Evolutionary conservation across 2,797 vertebrate species (phyloP), one percentile per base, ranked within the genome.

Genomic region (Antrozous pallidus): DNA sequence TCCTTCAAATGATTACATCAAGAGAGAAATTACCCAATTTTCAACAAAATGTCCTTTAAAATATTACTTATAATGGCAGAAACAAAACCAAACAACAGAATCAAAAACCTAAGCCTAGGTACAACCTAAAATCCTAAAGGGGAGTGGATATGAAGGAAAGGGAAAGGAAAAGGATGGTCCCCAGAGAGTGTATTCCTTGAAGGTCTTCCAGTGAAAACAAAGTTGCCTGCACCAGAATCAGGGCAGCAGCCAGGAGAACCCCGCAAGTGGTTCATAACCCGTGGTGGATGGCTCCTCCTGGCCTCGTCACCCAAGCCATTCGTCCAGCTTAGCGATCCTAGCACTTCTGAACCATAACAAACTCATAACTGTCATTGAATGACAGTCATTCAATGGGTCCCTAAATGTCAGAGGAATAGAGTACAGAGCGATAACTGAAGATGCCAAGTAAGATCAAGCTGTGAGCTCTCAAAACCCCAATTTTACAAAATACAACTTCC

Each of bases 1-100:
- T n/a, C 36, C 54, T 93, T 86, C 70, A 54, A 90, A 90, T 84
- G 58, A 95, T 54, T 74, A 91, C 49, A 58, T 93, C 38, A 47
- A 81, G 74, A 75, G 18, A 88, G 6, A 74, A 36, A 85, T 73
- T 93, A 84, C 1, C 22, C 36, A 67, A 26, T 80, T 28, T 90
- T 71, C 51, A 91, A 45, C 26, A 83, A 81, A 84, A 90, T 65
- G 20, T 7, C 58, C 24, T 67, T 84, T 91, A 51, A 79, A 91
- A 10, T 87, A 83, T 83, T 70, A 85, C 12, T 88, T 87, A 63
- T 2, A 96, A 47, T 49, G 42, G 36, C 36, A 88, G 84, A 89
- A 93, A 31, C 56, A 92, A 91, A 82, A 49, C 18, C 8, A 54
- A 54, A 82, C 6, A 82, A 67, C 17, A 67, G 28, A 54, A 67